phyloP scores from a whole-genome alignment of 1,140 invertebrate genomes.

The Musca domestica region DNA sequence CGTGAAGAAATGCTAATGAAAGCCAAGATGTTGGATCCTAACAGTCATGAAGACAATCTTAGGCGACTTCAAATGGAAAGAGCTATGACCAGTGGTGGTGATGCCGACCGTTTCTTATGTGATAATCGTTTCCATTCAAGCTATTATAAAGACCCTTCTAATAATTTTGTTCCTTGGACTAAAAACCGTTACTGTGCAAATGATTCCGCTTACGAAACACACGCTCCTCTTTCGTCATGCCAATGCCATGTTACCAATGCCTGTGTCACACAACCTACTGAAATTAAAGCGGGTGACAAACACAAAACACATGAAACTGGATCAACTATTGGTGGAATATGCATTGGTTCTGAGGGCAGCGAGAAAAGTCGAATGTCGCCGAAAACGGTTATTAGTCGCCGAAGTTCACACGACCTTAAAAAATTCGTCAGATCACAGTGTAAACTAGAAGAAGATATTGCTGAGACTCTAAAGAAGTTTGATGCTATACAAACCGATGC shows the following conservation, averaged over 20 bases:
- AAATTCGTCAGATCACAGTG: constrained; percentile 35
- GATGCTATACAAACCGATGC: background rate
- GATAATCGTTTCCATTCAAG: background rate
- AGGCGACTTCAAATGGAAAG: too few species aligned
- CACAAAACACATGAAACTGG: constrained; percentile 18
- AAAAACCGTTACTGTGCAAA: too few species aligned
- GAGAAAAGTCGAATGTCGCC: constrained; percentile 23
- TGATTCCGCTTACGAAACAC: too few species aligned
- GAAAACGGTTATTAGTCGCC: constrained; percentile 34
- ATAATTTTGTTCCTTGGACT: too few species aligned
- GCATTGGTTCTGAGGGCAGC: constrained; percentile 19
- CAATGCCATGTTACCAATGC: too few species aligned
- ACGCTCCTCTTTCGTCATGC: too few species aligned
- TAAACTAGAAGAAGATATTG: constrained; percentile 29
- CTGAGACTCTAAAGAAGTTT: constrained; percentile 19
- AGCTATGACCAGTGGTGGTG: constrained; percentile 7
- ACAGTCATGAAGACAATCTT: too few species aligned
- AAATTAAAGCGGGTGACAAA: background rate
- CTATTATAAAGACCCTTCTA: too few species aligned
- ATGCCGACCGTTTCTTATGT: constrained; percentile 17
- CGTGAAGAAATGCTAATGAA: too few species aligned
- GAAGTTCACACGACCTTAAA: constrained; percentile 35
- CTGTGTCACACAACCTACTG: too few species aligned
- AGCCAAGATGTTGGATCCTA: too few species aligned
- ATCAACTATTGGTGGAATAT: constrained; percentile 12